These are phyloP conservation scores for Borostomias antarcticus DNA, from an alignment of 2,797 vertebrate genomes.

Conservation along the genomic window DNA sequence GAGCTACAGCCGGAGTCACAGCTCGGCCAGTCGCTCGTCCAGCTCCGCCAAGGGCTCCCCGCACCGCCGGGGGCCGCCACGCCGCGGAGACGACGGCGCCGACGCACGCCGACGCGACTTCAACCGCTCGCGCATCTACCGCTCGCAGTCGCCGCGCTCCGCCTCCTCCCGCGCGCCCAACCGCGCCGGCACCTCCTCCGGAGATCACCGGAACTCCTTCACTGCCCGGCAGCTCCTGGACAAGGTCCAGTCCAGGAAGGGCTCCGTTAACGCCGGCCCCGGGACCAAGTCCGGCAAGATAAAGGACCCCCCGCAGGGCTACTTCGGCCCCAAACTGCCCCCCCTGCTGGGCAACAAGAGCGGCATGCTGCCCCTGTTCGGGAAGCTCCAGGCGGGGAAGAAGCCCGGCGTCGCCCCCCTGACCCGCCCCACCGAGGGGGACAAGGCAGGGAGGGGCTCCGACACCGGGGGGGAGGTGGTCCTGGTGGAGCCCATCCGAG, in stretches of 20 bases:
- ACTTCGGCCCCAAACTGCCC: conserved; percentile 96
- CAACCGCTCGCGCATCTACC: conserved; percentile 92
- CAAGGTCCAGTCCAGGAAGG: conserved; percentile 89
- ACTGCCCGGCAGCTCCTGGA: conserved; percentile 93
- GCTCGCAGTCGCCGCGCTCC: conserved; percentile 91
- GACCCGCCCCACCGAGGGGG: conserved; percentile 79
- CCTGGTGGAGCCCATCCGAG: conserved; percentile 79
- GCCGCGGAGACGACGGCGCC: conserved; percentile 83
- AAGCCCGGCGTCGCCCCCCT: conserved; percentile 75
- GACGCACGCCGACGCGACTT: conserved; percentile 86
- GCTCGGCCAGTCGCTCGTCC: conserved; percentile 89
- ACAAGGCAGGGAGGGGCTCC: conserved; percentile 71
- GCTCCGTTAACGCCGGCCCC: conserved; percentile 72
- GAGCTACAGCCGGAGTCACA: conserved; percentile 90
- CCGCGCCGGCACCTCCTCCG: conserved; percentile 68
- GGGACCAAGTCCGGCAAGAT: conserved; percentile 86
- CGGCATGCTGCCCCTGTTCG: conserved; percentile 92
- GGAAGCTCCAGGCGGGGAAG: conserved; percentile 89
- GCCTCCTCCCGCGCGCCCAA: conserved; percentile 72
- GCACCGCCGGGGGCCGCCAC: conserved; percentile 67
- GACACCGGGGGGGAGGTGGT: conserved; percentile 75
- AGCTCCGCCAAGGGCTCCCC: conserved; percentile 79
- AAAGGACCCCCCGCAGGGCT: conserved; percentile 96
- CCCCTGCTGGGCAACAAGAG: conserved; percentile 89
- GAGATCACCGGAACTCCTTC: conserved; percentile 86